phyloP scores from a whole-genome alignment of 2,797 vertebrate species.

The Sebastes trivittatus region DNA sequence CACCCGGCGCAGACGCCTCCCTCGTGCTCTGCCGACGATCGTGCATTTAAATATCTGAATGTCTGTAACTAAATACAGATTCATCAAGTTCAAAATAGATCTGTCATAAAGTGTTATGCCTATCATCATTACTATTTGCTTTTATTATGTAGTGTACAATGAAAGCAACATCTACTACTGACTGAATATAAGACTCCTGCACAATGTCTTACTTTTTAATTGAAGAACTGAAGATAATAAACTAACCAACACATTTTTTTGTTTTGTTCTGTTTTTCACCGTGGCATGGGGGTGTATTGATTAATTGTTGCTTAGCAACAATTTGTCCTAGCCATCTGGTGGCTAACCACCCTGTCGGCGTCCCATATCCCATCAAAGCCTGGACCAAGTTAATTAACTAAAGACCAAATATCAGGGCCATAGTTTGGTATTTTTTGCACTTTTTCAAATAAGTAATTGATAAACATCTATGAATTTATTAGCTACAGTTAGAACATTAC shows the following conservation, averaged over 20 bases:
- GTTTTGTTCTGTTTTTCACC: not conserved
- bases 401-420: not conserved
- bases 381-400: not conserved
- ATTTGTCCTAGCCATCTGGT: conserved; percentile 36
- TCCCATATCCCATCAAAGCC: not conserved
- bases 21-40: not conserved
- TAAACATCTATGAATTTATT: not conserved
- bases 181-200: not conserved
- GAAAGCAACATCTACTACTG: not conserved
- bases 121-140: not conserved
- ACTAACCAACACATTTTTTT: not conserved
- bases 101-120: not conserved
- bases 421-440: not conserved
- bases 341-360: not conserved
- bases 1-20: conserved; percentile 13
- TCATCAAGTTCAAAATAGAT: not conserved
- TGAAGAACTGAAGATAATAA: not conserved
- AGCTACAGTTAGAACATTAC: not conserved
- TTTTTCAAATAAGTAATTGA: no score
- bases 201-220: not conserved
- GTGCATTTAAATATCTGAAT: conserved; percentile 4
- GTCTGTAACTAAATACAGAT: not conserved
- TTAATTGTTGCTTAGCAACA: conserved; percentile 52
- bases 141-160: not conserved
- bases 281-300: conserved; percentile 14